phyloP scores from a whole-genome alignment of 1,140 invertebrate species.

The Thalassaphorura encarpata region DNA sequence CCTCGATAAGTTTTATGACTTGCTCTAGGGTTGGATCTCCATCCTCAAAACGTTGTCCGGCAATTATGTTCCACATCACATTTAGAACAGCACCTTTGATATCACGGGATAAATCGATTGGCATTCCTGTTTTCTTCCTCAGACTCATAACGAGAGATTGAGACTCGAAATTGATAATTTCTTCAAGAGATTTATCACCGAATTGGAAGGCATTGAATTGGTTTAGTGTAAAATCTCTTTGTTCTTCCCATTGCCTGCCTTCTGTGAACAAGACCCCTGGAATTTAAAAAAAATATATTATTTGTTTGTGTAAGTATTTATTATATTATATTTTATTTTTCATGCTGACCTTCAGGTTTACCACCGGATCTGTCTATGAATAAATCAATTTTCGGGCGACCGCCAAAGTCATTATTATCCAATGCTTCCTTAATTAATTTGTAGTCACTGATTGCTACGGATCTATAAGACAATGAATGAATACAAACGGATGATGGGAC shows the following conservation, averaged over 20 bases:
- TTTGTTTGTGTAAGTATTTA: too few species aligned
- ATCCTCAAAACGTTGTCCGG: background rate
- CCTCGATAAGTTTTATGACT: background rate
- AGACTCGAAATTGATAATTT: constrained; percentile 22
- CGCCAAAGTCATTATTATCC: background rate
- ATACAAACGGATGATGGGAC: too few species aligned
- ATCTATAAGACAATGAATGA: too few species aligned
- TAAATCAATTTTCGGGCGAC: constrained; percentile 16
- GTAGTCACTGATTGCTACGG: constrained; percentile 24
- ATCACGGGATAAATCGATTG: background rate
- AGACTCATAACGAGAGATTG: constrained; percentile 11
- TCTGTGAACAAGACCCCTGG: background rate
- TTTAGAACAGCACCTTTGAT: background rate
- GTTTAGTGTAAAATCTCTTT: background rate
- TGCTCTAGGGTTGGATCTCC: background rate
- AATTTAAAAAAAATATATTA: background rate
- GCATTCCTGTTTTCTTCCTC: background rate
- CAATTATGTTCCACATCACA: background rate
- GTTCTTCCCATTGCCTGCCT: constrained; percentile 3
- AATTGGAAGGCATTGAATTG: constrained; percentile 9
- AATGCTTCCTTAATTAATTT: constrained; percentile 16
- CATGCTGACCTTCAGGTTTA: constrained; percentile 6
- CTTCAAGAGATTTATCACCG: constrained; percentile 2
- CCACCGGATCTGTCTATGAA: constrained; percentile 15
- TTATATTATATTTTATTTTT: background rate